Conservation (phyloP, 2,888 invertebrate genomes). For the Stenoptilia bipunctidactyla region DNA sequence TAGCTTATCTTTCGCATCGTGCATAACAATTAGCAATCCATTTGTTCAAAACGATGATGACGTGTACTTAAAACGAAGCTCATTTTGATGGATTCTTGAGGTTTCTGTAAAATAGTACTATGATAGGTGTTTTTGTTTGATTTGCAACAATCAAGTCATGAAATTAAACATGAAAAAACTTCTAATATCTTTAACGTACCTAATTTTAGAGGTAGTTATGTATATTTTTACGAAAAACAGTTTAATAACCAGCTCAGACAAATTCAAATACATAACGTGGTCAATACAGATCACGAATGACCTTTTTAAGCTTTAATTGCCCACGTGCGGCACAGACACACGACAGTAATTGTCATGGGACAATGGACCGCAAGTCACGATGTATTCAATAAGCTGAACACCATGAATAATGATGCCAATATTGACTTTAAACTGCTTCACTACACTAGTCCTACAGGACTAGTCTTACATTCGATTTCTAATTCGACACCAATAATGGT, state of each 20-base stretch:
- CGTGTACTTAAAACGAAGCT: conserved; percentile 51
- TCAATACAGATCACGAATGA: conserved; percentile 41
- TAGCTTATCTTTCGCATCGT: conserved; percentile 54
- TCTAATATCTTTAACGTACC: too few relatives aligned
- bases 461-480: too few relatives aligned
- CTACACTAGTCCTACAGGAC: too few relatives aligned
- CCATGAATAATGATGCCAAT: conserved; percentile 47
- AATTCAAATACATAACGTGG: conserved; percentile 14
- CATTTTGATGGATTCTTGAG: conserved; percentile 26
- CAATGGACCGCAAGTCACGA: conserved; percentile 60
- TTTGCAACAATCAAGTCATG: too few relatives aligned
- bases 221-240: neutral
- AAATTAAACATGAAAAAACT: too few relatives aligned
- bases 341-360: conserved; percentile 45
- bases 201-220: too few relatives aligned
- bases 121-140: too few relatives aligned
- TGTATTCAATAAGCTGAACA: conserved; percentile 34
- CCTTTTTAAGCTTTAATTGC: conserved; percentile 43
- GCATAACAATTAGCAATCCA: conserved; percentile 51
- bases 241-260: too few relatives aligned
- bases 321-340: conserved; percentile 51
- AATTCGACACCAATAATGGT: too few relatives aligned
- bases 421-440: conserved; percentile 19
- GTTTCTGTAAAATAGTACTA: too few relatives aligned
- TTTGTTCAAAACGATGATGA: conserved; percentile 53